Evolutionary conservation across 1,140 invertebrate genomes (phyloP).

Genomic region (Caenorhabditis inopinata): DNA sequence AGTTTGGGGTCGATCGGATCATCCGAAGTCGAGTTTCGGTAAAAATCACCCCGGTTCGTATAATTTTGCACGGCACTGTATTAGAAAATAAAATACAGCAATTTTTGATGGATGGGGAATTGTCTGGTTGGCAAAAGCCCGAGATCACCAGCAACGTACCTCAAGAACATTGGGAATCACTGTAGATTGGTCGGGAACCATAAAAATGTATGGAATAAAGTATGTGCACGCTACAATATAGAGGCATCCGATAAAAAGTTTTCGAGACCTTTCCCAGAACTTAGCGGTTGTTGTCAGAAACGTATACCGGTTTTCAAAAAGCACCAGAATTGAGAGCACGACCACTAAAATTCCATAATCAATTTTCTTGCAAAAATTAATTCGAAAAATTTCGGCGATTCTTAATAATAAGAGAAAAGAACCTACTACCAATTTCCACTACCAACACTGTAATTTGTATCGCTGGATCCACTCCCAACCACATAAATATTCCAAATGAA

Average conservation of each 20-base stretch:
- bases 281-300: background rate
- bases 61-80: too few species aligned
- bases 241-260: background rate
- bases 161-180: background rate
- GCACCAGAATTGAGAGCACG: background rate
- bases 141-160: too few species aligned
- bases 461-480: background rate
- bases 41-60: too few species aligned
- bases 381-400: too few species aligned
- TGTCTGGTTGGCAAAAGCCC: background rate
- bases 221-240: background rate
- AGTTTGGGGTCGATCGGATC: too few species aligned
- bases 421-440: background rate
- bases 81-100: background rate
- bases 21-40: too few species aligned
- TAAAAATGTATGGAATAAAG: background rate
- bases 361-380: background rate
- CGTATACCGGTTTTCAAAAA: background rate
- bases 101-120: background rate
- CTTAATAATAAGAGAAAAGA: too few species aligned
- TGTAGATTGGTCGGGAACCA: background rate
- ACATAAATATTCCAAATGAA: background rate
- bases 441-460: background rate
- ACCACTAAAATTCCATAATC: background rate
- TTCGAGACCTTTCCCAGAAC: background rate